These are phyloP conservation scores for Odontesthes bonariensis DNA, from an alignment of 2,113 vertebrate genomes.

Conservation along the genomic window DNA sequence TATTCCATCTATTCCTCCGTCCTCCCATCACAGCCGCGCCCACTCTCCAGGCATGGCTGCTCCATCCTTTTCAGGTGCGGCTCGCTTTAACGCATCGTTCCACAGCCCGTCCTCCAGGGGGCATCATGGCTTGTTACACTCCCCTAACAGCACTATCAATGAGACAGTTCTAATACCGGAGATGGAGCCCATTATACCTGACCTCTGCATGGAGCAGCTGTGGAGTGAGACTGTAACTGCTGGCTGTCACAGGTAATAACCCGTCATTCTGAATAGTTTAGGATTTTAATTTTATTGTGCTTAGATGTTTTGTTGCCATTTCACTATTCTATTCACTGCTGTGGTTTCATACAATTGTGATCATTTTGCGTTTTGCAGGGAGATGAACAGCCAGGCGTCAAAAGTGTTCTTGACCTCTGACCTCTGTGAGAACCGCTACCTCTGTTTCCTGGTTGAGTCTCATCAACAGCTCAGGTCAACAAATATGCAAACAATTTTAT, in stretches of 20 bases:
- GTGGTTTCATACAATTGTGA: neutral
- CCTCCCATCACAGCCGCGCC: conserved; percentile 85
- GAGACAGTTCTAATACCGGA: conserved; percentile 87
- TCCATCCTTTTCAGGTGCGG: conserved; percentile 90
- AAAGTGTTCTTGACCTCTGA: conserved; percentile 97
- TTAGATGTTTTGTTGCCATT: too few species aligned
- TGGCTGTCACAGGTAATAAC: conserved; percentile 81
- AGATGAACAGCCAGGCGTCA: conserved; percentile 94
- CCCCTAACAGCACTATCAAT: conserved; percentile 86
- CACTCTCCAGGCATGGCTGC: conserved; percentile 94
- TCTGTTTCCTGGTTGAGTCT: conserved; percentile 95
- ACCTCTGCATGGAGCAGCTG: conserved; percentile 96
- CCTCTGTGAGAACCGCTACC: conserved; percentile 92
- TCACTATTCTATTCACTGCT: neutral
- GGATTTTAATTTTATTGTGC: too few species aligned
- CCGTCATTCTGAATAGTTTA: too few species aligned
- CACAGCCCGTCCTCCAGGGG: conserved; percentile 85
- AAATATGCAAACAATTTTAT: neutral
- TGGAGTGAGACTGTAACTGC: conserved; percentile 88
- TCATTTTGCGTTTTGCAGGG: conserved; percentile 75
- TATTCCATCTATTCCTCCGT: neutral
- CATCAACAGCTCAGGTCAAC: conserved; percentile 92
- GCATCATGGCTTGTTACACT: conserved; percentile 84
- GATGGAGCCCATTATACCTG: conserved; percentile 92
- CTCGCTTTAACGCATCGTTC: conserved; percentile 92